Evolutionary conservation across 2,797 vertebrate species (phyloP).

Genomic region (Crocidura indochinensis): DNA sequence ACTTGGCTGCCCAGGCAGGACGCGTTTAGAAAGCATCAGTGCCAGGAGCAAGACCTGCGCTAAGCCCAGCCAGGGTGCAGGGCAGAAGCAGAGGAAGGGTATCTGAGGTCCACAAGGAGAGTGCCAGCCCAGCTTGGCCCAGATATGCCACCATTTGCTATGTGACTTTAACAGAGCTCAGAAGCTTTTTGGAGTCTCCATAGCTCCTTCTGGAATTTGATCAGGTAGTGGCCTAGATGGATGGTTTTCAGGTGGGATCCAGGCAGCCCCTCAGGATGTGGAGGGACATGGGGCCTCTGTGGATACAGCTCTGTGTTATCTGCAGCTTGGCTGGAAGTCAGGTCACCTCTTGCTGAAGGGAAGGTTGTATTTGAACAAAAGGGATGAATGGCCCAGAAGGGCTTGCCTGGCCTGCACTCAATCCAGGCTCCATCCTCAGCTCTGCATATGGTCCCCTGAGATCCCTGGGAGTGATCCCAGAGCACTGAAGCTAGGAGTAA

Average conservation of each 20-base stretch:
- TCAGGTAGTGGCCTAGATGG: neutral
- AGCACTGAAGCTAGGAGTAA: too few species aligned
- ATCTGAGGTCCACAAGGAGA: neutral
- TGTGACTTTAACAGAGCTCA: too few species aligned
- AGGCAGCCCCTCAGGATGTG: neutral
- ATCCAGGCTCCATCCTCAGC: too few species aligned
- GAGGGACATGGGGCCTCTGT: neutral
- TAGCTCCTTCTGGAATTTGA: constrained; percentile 39
- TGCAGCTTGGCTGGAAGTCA: neutral
- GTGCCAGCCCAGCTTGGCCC: neutral
- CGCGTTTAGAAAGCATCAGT: too few species aligned
- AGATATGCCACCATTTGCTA: too few species aligned
- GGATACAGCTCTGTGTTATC: neutral
- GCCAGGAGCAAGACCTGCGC: too few species aligned
- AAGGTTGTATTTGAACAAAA: neutral
- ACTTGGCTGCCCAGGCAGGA: too few species aligned
- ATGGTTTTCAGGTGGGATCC: neutral
- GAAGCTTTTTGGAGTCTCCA: neutral
- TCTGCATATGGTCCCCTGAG: too few species aligned
- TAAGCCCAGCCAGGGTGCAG: too few species aligned
- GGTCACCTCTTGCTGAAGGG: constrained; percentile 13
- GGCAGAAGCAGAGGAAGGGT: too few species aligned
- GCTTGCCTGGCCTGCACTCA: too few species aligned
- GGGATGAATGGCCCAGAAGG: neutral
- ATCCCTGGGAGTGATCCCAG: too few species aligned